Conservation (phyloP, 2,797 vertebrate genomes). For the Clarias fuscus region DNA sequence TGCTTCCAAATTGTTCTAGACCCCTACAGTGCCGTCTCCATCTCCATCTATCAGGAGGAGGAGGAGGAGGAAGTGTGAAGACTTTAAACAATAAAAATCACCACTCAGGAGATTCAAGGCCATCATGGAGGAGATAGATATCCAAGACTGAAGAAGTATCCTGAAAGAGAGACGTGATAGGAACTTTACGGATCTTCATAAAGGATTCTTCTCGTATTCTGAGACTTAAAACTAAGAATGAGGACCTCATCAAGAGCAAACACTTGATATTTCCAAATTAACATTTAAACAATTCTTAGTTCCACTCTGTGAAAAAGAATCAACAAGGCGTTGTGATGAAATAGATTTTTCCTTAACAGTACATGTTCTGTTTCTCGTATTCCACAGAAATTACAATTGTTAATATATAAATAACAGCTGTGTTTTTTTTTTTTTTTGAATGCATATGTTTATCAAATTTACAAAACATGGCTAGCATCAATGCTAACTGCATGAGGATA, state of each 20-base stretch:
- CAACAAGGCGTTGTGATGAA: not conserved
- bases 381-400: not conserved
- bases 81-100: not conserved
- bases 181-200: not conserved
- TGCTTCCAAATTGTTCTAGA: conserved; percentile 78
- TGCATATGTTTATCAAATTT: not conserved
- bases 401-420: not conserved
- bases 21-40: conserved; percentile 75
- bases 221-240: too few relatives aligned
- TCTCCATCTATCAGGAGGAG: conserved; percentile 69
- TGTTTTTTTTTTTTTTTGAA: not conserved
- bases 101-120: too few relatives aligned
- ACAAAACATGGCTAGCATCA: not conserved
- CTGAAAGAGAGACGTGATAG: not conserved
- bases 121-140: not conserved
- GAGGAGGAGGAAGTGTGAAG: conserved; percentile 57
- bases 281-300: too few relatives aligned
- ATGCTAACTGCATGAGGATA: not conserved
- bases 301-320: not conserved
- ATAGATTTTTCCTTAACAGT: not conserved
- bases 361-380: not conserved
- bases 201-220: not conserved
- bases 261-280: too few relatives aligned
- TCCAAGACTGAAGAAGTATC: not conserved
- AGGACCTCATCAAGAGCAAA: too few relatives aligned